Base-by-base conservation (phyloP, 2,888 invertebrate species). In the Drosophila subsilvestris region DNA sequence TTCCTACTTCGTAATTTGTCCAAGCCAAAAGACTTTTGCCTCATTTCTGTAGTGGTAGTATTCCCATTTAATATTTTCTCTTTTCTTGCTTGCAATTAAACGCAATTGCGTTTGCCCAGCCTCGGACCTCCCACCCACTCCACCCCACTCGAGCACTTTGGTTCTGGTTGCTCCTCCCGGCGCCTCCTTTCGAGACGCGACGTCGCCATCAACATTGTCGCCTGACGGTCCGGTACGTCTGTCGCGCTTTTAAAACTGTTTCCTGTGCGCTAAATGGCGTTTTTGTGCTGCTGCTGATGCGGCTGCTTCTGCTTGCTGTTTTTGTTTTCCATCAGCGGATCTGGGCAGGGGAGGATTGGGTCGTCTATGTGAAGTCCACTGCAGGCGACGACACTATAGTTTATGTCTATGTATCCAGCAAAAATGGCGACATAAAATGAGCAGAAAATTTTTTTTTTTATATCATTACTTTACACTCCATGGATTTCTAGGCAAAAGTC, bases 261-360 rank as follows among this genome's bases (percentile, higher is more conserved):
- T 90, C 89, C 89, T 89, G 88, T 80, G 80, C 76, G 77, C 82
- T 89, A 90, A 90, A 90, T 90, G 89, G 79, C 79, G 89, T 90
- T 89, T 90, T 87, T 90, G 80, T 90, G 82, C 54, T 72, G 50
- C 66, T 32, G 32, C 50, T 29, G 63, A 48, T 22, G 47, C 20
- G 47, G 44, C 45, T 17, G 27, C 10, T 29, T 43, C 54, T 56
- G 47, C 47, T n/a, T 6, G 20, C 17, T 61, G 60, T 63, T 75
- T 69, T 63, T 63, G 69, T 75, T 70, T 75, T 61, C 54, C 59
- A 65, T 27, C 59, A 29, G 18, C 37, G 22, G 8, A 17, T 18
- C 45, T 44, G 7, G n/a, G 44, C 25, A 27, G 20, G 14, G 10
- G n/a, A 22, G 18, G 5, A 6, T 25, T 56, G 37, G 37, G 25